Base-by-base conservation (phyloP, 1,140 invertebrate genomes). In the Aphidius ervi region DNA sequence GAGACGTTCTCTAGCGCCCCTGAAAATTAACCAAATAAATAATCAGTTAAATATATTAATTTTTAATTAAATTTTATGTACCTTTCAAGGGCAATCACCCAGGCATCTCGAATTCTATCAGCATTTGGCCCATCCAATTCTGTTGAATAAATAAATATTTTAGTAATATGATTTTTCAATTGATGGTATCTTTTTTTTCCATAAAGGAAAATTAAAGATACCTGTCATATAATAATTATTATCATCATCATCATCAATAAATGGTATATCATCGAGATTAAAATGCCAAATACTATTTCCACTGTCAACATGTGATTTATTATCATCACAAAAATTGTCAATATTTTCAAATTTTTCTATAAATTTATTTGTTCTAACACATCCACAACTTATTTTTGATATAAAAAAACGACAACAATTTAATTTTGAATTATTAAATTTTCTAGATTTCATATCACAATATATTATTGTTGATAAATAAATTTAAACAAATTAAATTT, bases 61-160 rank as follows among this genome's bases (percentile, higher is more conserved):
- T 56, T 46, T 63, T 58, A 58, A 53, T 6, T 23, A 41, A 10
- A 54, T 42, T 42, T 52, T 20, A 54, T 16, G 39, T 69, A 89
- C 83, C 95, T 92, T 83, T 97, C 95, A 69, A 97, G 93, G 55
- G 94, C 94, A 78, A 98, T 97, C 81, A 97, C 92, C 84, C 96
- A 98, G 57, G 94, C 94, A 90, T 97, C 94, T 79, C 95, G 92
- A 67, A 98, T 73, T 65, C 72, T 73, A 63, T 71, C 91, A 75
- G 92, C 91, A 80, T 91, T 90, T 67, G 88, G 85, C 47, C 72
- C 73, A 77, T 95, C 93, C 81, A 92, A 86, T 76, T 93, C 93
- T 95, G 86, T 65, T 87, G 83, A 49, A 60, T 63, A 63, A 66
- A 63, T 20, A 42, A 67, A 16, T 61, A 63, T 67, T 61, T 42